These are phyloP conservation scores for Terrapene triunguis DNA, from an alignment of 2,113 vertebrate genomes.

Conservation along the genomic window DNA sequence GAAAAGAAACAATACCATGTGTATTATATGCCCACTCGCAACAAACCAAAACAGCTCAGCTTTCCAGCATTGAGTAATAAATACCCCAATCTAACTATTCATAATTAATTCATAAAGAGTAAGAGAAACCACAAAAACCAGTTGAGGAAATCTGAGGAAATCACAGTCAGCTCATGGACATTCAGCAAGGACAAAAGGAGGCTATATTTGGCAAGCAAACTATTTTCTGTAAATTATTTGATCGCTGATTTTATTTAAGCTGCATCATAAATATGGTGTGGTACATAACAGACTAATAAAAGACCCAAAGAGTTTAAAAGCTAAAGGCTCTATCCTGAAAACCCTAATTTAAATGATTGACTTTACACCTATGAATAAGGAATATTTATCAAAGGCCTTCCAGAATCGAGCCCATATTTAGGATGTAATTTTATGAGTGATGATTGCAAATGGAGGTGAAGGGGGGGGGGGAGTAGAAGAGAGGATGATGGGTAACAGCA, in stretches of 20 bases:
- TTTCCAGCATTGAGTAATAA: background rate
- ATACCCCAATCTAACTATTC: background rate
- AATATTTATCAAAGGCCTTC: slow-evolving; percentile 20
- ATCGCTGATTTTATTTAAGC: slow-evolving; percentile 43
- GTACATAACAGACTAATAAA: slow-evolving; percentile 52
- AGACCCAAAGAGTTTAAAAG: slow-evolving; percentile 59
- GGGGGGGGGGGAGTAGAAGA: slow-evolving; percentile 3
- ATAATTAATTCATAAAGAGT: background rate
- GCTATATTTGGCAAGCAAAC: background rate
- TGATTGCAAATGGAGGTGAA: background rate
- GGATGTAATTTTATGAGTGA: background rate
- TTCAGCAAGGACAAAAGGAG: background rate
- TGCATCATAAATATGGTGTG: slow-evolving; percentile 42
- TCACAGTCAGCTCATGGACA: background rate
- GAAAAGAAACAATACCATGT: slow-evolving; percentile 24
- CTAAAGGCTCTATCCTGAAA: slow-evolving; percentile 21
- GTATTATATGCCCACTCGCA: background rate
- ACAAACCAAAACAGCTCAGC: background rate
- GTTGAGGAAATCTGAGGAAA: background rate
- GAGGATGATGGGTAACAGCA: background rate
- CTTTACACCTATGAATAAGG: background rate
- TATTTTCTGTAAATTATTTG: slow-evolving; percentile 19
- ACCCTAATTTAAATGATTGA: slow-evolving; percentile 52
- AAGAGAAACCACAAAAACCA: background rate
- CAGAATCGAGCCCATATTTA: background rate